These are phyloP conservation scores for Eueremaeus valkanovi DNA, from an alignment of 2,888 invertebrate species.

Conservation along the genomic window DNA sequence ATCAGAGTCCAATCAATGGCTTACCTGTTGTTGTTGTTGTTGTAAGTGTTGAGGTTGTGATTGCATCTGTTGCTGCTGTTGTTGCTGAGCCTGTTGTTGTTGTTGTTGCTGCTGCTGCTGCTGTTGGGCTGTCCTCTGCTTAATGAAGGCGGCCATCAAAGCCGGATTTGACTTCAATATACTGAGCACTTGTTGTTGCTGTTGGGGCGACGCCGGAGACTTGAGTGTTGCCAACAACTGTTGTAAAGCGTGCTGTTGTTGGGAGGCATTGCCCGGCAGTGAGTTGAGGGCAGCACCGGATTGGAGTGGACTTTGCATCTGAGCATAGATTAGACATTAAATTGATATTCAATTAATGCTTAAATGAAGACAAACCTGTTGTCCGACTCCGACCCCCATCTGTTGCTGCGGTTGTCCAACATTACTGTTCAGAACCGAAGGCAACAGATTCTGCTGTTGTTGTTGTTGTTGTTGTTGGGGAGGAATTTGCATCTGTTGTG, in stretches of 20 bases:
- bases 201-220: conserved; percentile 83
- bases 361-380: conserved; percentile 8
- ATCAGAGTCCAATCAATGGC: conserved; percentile 46
- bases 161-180: conserved; percentile 91
- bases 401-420: conserved; percentile 41
- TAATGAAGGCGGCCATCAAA: conserved; percentile 90
- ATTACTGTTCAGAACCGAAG: not conserved
- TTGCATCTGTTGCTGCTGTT: conserved; percentile 49
- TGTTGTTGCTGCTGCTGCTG: conserved; percentile 53
- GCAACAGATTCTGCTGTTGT: conserved; percentile 28
- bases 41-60: conserved; percentile 50
- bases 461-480: conserved; percentile 14
- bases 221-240: conserved; percentile 82
- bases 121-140: conserved; percentile 63
- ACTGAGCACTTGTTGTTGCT: conserved; percentile 78
- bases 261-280: not conserved
- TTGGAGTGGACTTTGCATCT: conserved; percentile 23
- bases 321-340: not conserved
- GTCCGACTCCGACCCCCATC: not conserved
- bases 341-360: not conserved
- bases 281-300: not conserved
- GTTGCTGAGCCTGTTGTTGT: conserved; percentile 48
- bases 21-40: conserved; percentile 49
- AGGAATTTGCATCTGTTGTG: conserved; percentile 20
- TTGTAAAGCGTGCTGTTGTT: conserved; percentile 50